A percentile compares a stretch with the other conserved stretches of the same genome.
Evolutionary conservation across 2,113 vertebrate genomes (phyloP).

Genomic region (Nothocercus nigrocapillus): DNA sequence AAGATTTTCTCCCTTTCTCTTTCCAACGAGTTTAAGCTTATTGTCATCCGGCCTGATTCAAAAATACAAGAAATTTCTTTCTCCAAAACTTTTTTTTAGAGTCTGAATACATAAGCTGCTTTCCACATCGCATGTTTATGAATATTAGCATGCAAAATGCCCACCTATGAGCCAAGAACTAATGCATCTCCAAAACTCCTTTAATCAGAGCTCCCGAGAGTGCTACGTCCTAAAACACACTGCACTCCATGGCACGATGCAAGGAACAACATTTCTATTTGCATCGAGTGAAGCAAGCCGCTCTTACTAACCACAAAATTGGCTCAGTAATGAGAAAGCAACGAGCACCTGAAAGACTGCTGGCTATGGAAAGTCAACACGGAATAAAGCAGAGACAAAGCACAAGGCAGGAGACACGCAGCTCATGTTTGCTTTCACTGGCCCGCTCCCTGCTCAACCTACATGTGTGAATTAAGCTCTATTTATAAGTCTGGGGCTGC

Average conservation of each 20-base stretch:
- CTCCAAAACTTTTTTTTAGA: background rate
- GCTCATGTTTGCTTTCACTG: fast-evolving
- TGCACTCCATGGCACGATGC: background rate
- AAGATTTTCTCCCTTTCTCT: background rate
- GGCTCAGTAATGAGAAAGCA: conserved; percentile 7
- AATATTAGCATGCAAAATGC: background rate
- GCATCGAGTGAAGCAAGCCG: background rate
- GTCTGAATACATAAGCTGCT: background rate
- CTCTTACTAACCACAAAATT: conserved; percentile 23
- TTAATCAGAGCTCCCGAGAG: background rate
- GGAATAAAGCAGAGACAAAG: conserved; percentile 46
- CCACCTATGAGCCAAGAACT: background rate
- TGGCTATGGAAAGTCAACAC: background rate
- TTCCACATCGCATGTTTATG: background rate
- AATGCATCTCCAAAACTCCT: background rate
- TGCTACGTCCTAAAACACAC: background rate
- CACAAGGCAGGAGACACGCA: background rate
- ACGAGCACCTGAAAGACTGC: conserved; percentile 22
- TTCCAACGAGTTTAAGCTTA: background rate
- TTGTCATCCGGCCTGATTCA: background rate
- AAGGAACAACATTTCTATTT: background rate
- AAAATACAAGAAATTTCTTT: background rate
- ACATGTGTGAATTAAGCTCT: conserved; percentile 48
- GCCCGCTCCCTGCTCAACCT: background rate
- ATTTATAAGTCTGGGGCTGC: conserved; percentile 49